Base-by-base conservation (phyloP, 2,797 vertebrate species). In the Poeciliopsis infans region DNA sequence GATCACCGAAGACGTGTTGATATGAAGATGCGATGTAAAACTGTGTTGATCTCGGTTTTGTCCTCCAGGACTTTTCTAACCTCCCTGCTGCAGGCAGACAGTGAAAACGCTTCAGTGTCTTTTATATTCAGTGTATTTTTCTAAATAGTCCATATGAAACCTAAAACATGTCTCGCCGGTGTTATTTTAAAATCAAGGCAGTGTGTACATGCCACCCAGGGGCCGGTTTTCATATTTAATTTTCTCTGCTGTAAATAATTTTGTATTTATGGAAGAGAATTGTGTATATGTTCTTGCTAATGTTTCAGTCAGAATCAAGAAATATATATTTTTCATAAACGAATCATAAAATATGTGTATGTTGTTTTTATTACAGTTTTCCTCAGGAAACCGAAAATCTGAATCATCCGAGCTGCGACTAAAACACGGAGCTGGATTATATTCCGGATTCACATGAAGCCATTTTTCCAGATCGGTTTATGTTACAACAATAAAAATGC, bases 231-330 rank as follows among this genome's bases (percentile, higher is more conserved):
- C 86, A 87, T 95, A 96, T 96, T 96, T 96, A 96, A 96, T 92
- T 93, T 89, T 41, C 2, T 31, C 79, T 75, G 85, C 73, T 96
- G 95, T 96, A 95, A 79, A 95, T 95, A 95, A 89, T 89, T 84
- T 61, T 94, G 93, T 96, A 96, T 96, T 95, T 96, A 96, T 95
- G 88, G 85, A 91, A 95, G 92, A 96, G 85, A 94, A 95, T 94
- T 96, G 95, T 96, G 93, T 96, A 93, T 95, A 94, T 91, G 85
- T 95, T 79, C 93, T 91, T 91, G 90, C 95, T 86, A 83, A 87
- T 83, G 89, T 94, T 84, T 88, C 80, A 8, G 82, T 89, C 84
- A 85, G 90, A 94, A 90, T 94, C 85, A 81, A 94, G 87, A 94
- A 92, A 88, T 95, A 94, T 96, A 94, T 96, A 84, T 95, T 96